Evolutionary conservation across 2,797 vertebrate genomes (phyloP), one percentile per base, ranked within the genome.

Genomic region (Hemibagrus guttatus): DNA sequence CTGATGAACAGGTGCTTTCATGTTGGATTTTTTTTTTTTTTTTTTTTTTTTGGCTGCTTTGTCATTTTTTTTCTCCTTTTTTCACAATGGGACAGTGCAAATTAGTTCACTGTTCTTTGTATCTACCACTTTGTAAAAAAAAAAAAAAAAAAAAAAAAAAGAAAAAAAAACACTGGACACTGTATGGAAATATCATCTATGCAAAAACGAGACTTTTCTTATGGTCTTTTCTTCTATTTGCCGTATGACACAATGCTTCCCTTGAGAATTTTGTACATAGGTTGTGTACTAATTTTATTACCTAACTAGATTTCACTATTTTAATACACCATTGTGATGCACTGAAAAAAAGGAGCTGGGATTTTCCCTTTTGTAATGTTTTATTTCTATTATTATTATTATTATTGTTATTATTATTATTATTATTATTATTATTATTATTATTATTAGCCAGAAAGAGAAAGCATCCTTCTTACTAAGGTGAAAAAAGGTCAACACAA

Each of bases 141-240:
- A 16, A 59, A 39, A 14, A 21, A 23, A n/a, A 76, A 31, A 19
- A 49, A 75, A 54, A n/a, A 74, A 52, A 26, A 3, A 26, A 35
- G 0, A 74, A 46, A 74, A 49, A 58, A 80, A 66, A 59, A 46
- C 31, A n/a, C 69, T 85, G 78, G 69, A 52, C 26, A 75, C 6
- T 74, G 46, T 71, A 78, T 88, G 81, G 84, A 85, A 87, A 88
- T 83, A 72, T 63, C 39, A 89, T 87, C 90, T 89, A 91, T 91
- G 89, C 89, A 89, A 90, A 82, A 85, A 35, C 39, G 6, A 31
- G 68, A 84, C n/a, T 85, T 86, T 85, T 49, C 59, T 64, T 35
- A 75, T 71, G 80, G 26, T 35, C 49, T 81, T 74, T 89, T 86
- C 72, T 88, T 86, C 78, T 88, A 81, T 82, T 59, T 74, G 46